Base-by-base conservation (phyloP, 2,888 invertebrate genomes). In the Thumatha senex region DNA sequence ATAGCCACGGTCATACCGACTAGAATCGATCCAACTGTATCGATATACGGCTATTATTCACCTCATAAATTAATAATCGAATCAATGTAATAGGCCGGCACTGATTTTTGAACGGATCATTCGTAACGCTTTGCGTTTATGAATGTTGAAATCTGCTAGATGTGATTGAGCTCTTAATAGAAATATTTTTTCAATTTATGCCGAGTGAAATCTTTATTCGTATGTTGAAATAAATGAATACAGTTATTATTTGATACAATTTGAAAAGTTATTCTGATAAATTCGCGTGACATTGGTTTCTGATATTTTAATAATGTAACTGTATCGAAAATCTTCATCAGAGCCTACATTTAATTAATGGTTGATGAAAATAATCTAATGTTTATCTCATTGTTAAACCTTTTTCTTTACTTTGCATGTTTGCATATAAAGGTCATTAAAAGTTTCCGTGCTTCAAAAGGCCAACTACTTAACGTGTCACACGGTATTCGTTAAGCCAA, bases 31-130 rank as follows among this genome's bases (percentile, higher is more conserved):
- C 61, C 58, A 82, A 84, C 84, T 84, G 79, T 77, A 82, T 82
- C 83, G 80, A 81, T 80, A 77, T 68, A 80, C 76, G 80, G 77
- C 77, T 75, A 86, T 89, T 89, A 85, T 79, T 82, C 86, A 85
- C 86, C 85, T 85, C 82, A 84, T 89, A 88, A 89, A 90, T 89
- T 84, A 84, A 73, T 86, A 86, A 87, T 89, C 82, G 86, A 88
- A 89, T 88, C 80, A 80, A 80, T 78, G 73, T 87, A 89, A 90
- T 89, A 82, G 87, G 84, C 86, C 85, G 77, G 67, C 65, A 74
- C 86, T 70, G 86, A 90, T 89, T 84, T 82, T 80, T 80, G 84
- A 85, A 85, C 82, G 84, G 74, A 68, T 70, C 76, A 78, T 86
- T 88, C 74, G 80, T 66, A 70, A 82, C 78, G 84, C 72, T 76